Evolutionary conservation across 1,140 invertebrate species (phyloP).

Genomic region (Brachystomella parvula): DNA sequence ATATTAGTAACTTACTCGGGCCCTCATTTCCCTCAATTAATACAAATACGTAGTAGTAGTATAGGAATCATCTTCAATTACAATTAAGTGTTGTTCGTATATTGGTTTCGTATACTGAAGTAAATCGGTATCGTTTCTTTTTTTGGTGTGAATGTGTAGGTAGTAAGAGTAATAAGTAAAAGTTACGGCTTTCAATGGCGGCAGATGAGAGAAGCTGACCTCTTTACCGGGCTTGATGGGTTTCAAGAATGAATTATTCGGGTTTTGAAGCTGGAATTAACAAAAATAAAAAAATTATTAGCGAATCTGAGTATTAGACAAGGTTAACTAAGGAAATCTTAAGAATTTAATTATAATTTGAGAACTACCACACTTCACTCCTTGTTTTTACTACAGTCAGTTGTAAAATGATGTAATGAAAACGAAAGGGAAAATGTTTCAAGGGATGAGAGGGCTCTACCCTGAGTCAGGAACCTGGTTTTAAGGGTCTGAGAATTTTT

Average conservation of each 20-base stretch:
- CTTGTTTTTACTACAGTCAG: background rate
- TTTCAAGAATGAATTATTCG: background rate
- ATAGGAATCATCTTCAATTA: background rate
- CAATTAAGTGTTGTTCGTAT: background rate
- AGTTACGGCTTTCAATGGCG: background rate
- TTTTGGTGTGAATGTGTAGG: background rate
- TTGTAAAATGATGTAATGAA: background rate
- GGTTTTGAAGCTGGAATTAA: background rate
- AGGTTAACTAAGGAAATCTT: background rate
- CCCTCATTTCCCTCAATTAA: too few species aligned
- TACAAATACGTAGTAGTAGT: too few species aligned
- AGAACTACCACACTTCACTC: background rate
- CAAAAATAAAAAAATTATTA: background rate
- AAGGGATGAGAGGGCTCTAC: background rate
- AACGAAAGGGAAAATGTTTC: too few species aligned
- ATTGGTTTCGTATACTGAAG: constrained; percentile 12
- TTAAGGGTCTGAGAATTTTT: background rate
- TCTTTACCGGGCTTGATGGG: background rate
- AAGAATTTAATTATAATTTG: background rate
- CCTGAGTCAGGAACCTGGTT: background rate
- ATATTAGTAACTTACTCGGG: too few species aligned
- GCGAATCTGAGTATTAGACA: background rate
- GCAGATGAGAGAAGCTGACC: background rate
- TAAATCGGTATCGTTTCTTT: constrained; percentile 6
- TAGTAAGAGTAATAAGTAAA: background rate